Percentiles rank a stretch among this genome's conserved stretches.
phyloP scores from a whole-genome alignment of 2,888 invertebrate species.

The Drosophila stalkeri region DNA sequence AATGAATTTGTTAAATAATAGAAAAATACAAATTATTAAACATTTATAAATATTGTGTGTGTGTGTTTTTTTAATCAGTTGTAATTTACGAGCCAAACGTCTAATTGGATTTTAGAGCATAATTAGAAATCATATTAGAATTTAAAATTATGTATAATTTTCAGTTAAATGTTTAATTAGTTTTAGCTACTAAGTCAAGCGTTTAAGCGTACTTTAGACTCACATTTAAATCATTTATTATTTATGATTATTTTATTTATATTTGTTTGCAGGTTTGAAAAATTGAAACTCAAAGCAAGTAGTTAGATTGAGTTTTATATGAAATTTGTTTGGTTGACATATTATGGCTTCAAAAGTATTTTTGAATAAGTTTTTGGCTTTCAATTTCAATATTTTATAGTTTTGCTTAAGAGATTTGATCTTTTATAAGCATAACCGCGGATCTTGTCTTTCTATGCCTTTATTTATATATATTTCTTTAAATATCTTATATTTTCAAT shows the following conservation, averaged over 20 bases:
- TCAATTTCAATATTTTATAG: neutral
- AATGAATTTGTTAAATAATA: neutral
- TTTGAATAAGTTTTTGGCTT: neutral
- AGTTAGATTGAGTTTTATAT: too few relatives aligned
- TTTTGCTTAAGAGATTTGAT: too few relatives aligned
- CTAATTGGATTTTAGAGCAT: slow-evolving; percentile 1
- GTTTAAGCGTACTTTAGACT: neutral
- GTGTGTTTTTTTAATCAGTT: neutral
- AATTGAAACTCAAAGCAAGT: neutral
- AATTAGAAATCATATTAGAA: neutral
- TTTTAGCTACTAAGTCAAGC: neutral
- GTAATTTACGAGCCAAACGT: neutral
- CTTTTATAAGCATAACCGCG: too few relatives aligned
- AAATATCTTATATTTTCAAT: too few relatives aligned
- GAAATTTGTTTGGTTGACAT: neutral
- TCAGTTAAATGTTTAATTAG: neutral
- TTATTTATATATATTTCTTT: too few relatives aligned
- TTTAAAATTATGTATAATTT: neutral
- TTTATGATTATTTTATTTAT: too few relatives aligned
- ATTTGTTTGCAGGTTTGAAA: neutral
- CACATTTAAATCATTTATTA: neutral
- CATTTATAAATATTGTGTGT: neutral
- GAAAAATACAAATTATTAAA: neutral
- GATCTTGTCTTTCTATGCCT: too few relatives aligned
- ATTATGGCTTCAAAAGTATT: neutral